Evolutionary conservation across 1,140 invertebrate species (phyloP), one percentile per base, ranked within the genome.

Genomic region (Drosophila santomea): DNA sequence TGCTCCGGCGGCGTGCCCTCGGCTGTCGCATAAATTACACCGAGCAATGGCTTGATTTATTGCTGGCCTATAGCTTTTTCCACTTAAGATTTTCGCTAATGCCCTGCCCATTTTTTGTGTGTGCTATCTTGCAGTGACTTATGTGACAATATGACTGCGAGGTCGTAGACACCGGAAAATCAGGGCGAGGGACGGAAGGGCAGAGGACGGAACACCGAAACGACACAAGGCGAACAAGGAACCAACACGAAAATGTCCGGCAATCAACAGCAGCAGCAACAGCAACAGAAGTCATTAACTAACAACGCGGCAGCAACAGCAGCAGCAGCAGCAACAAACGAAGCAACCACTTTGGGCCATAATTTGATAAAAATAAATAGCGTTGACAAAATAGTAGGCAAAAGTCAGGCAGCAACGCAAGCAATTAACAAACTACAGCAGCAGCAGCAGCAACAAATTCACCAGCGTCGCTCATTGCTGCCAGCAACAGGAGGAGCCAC

Each of bases 331-430:
- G 78, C 60, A 50, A 66, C 75, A 73, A 78, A 73, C 63, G 76
- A 41, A 79, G 54, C 73, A 63, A 59, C 41, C 48, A 88, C 56
- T 88, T 88, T 88, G 47, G 77, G 68, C 57, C 82, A 83, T 64
- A 90, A 89, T 84, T 89, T 89, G 66, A 90, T 89, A 68, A 80
- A 89, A 84, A 63, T 78, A 74, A 89, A 89, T 78, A 90, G 66
- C 66, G 74, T 72, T 89, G 85, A 89, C 85, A 89, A 89, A 90
- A 75, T 80, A 84, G 67, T 78, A 68, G 74, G 81, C 56, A 84
- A 84, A 75, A 58, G 61, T 50, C 60, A 60, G 50, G 41, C 72
- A 67, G 55, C 81, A 56, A 47, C 78, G 61, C 71, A 68, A 69
- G 74, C 81, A 89, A 88, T 88, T 84, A 91, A 78, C 57, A 91